Evolutionary conservation across 1,140 invertebrate genomes (phyloP), one percentile per base, ranked within the genome.

Genomic region (Ectropis grisescens): DNA sequence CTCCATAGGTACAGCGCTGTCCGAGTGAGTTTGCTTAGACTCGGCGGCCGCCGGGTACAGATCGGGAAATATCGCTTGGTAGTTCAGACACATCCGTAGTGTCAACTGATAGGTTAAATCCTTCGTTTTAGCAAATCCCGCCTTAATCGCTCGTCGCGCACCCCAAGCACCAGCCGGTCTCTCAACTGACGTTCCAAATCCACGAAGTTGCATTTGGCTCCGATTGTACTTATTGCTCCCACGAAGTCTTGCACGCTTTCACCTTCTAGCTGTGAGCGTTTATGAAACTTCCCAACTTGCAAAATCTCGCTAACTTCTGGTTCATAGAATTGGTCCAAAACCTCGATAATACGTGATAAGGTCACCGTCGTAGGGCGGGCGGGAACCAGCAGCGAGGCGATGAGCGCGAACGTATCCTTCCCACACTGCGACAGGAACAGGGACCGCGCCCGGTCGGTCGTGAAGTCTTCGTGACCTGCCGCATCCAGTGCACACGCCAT

Each of bases 301-400:
- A 48, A 28, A 26, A 53, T 48, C 42, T 53, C 50, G 12, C 48
- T 53, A 14, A 47, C 37, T 39, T 53, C 41, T 10, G 45, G 45
- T 42, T 53, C 45, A 42, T 41, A 53, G 41, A 53, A 53, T 27
- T 31, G 38, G 24, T 53, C 45, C 29, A 47, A 37, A 31, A 44
- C 29, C 16, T 8, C 6, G 0, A 53, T 1, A 53, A 13, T 26
- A 48, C 45, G 6, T 53, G 29, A 7, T n/a, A 10, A 29, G 47
- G 41, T 7, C n/a, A 8, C 2, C 8, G 3, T 19, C 16, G 38
- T 53, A 7, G 45, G 49, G 2, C 41, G 38, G 12, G 23, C 14
- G 11, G 45, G 45, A 9, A 48, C 41, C 10, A 53, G 19, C 9
- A 49, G 32, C 25, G 46, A 45, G 12, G 33, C 36, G 31, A 53